A percentile compares a stretch with the other conserved stretches of the same genome.
Conservation (phyloP, 1,140 invertebrate species). For the Phymastichus coffea region DNA sequence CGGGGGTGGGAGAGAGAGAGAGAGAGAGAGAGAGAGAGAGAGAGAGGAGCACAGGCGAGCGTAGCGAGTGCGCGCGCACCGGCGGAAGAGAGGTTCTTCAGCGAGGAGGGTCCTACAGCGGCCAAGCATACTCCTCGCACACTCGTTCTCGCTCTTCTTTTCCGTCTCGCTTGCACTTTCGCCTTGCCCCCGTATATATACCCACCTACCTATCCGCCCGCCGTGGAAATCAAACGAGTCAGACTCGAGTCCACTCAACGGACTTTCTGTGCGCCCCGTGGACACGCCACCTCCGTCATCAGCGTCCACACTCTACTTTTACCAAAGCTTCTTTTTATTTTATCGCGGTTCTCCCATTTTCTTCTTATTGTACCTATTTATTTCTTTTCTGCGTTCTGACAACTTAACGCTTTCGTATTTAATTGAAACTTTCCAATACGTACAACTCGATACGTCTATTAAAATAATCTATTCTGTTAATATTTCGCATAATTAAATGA, state of each 20-base stretch:
- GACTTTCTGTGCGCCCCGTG: constrained; percentile 21
- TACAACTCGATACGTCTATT: too few relatives aligned
- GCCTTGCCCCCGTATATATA: too few relatives aligned
- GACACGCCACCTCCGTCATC: constrained; percentile 21
- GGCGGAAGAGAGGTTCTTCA: constrained; percentile 52
- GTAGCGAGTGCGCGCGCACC: constrained; percentile 29
- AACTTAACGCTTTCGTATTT: neutral
- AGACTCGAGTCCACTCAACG: constrained; percentile 39
- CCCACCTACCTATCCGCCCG: too few relatives aligned
- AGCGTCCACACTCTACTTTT: neutral
- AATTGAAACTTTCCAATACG: too few relatives aligned
- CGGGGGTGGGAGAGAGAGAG: neutral
- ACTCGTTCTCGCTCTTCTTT: constrained; percentile 36
- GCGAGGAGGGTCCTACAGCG: constrained; percentile 52
- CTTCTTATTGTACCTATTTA: neutral
- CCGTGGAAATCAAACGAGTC: constrained; percentile 37
- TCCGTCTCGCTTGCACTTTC: neutral
- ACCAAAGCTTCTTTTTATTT: too few relatives aligned
- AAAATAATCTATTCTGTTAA: too few relatives aligned
- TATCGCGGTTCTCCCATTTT: neutral
- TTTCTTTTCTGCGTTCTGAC: too few relatives aligned
- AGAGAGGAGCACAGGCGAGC: neutral
- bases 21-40: neutral
- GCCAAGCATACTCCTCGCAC: constrained; percentile 51
- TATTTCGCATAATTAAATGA: too few relatives aligned